A percentile compares a stretch with the other conserved stretches of the same genome.
Evolutionary conservation across 2,113 vertebrate species (phyloP).

Genomic region (Coryphaenoides rupestris): DNA sequence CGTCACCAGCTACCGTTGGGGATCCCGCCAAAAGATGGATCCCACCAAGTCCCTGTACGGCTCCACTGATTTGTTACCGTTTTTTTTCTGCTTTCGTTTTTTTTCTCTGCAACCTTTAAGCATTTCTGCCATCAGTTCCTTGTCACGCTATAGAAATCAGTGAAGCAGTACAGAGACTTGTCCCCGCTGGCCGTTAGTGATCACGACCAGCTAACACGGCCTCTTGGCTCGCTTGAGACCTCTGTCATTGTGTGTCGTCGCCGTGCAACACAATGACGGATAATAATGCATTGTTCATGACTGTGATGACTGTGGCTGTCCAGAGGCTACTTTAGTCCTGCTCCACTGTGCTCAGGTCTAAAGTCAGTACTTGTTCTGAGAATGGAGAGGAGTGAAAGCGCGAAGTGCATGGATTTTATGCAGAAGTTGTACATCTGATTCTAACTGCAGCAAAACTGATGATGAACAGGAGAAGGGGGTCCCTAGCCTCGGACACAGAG

Average conservation of each 20-base stretch:
- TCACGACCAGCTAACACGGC: constrained; percentile 32
- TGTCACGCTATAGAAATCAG: constrained; percentile 15
- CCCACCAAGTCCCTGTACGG: constrained; percentile 24
- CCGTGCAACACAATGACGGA: constrained; percentile 26
- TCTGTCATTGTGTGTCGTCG: constrained; percentile 40
- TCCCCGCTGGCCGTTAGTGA: constrained; percentile 32
- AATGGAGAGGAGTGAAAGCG: constrained; percentile 48
- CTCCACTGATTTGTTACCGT: constrained; percentile 34
- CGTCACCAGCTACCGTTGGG: constrained; percentile 37
- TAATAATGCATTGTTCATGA: constrained; percentile 36
- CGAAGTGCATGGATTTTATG: constrained; percentile 66
- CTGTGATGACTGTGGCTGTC: constrained; percentile 48
- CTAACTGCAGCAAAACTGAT: constrained; percentile 84
- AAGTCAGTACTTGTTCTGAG: constrained; percentile 51
- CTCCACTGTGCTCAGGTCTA: constrained; percentile 34
- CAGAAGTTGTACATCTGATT: constrained; percentile 60
- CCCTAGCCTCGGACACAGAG: constrained; percentile 22
- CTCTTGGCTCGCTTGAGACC: constrained; percentile 49
- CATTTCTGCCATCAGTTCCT: not conserved
- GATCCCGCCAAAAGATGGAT: constrained; percentile 13
- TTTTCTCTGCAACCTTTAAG: not conserved
- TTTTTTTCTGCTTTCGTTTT: not conserved
- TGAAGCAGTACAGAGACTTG: constrained; percentile 46
- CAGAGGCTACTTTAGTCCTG: constrained; percentile 11
- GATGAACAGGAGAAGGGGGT: constrained; percentile 45